Conservation (phyloP, 2,113 vertebrate species). For the Delphinapterus leucas region DNA sequence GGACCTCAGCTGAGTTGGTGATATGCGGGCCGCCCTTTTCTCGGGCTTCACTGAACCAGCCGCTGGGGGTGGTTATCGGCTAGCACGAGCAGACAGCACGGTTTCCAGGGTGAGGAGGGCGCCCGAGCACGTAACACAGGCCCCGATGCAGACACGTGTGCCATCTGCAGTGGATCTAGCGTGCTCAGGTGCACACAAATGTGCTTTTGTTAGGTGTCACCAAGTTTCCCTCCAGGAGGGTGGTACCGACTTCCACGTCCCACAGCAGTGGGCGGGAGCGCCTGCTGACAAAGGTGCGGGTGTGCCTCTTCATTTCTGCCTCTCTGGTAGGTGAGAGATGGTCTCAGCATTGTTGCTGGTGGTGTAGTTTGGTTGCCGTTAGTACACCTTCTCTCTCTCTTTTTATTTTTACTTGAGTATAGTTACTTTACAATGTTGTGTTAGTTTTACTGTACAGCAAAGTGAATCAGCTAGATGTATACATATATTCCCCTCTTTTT, state of each 20-base stretch:
- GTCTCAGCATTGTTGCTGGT: background rate
- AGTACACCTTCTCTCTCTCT: background rate
- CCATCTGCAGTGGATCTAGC: accelerated
- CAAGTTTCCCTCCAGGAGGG: background rate
- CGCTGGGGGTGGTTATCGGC: accelerated
- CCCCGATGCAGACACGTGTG: accelerated
- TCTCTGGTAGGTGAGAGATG: background rate
- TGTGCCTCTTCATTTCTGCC: background rate
- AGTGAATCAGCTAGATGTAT: too few species aligned
- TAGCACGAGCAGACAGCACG: accelerated
- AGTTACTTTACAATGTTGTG: too few species aligned
- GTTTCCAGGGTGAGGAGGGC: too few species aligned
- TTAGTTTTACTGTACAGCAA: too few species aligned
- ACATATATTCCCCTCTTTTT: too few species aligned
- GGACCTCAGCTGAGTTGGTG: background rate
- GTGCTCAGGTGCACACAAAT: accelerated
- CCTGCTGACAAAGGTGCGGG: accelerated
- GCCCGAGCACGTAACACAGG: accelerated
- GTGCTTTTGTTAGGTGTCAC: background rate
- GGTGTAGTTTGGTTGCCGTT: background rate
- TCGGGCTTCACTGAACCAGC: accelerated
- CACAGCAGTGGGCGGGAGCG: accelerated
- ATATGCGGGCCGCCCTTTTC: too few species aligned
- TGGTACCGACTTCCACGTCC: accelerated
- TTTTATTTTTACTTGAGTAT: too few species aligned